Evolutionary conservation across 37 sponge, comb jelly and placozoan species (phyloP), one percentile per base, ranked within the genome.

Genomic region (Dysidea cf. avara): DNA sequence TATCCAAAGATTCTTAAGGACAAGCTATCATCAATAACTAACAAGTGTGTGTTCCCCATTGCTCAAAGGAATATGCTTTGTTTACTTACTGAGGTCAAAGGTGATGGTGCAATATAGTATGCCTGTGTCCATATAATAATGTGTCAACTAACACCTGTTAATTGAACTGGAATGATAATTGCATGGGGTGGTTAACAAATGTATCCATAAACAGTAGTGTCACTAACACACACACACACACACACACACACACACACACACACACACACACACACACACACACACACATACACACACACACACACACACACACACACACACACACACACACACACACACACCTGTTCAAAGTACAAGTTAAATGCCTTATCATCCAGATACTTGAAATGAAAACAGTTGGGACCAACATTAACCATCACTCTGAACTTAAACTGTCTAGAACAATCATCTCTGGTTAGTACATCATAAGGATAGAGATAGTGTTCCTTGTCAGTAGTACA

Each of bases 281-380:
- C 68, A 67, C 48, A 1, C 18, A 2, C 14, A 67, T 35, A 38
- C 39, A 36, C 21, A 48, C 46, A 33, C n/a, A 1, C 14, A 2
- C 24, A 2, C 4, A 33, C 12, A 6, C 53, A 49, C 28, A 7
- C 12, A n/a, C n/a, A n/a, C n/a, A n/a, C n/a, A n/a, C n/a, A n/a
- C n/a, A n/a, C n/a, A n/a, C n/a, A n/a, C n/a, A n/a, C n/a, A n/a
- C n/a, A n/a, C n/a, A n/a, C n/a, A n/a, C 20, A 1, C 3, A 88
- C 89, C 75, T 88, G 89, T 20, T 72, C 28, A 24, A 71, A 83
- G 49, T 83, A 83, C 69, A 56, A 82, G 20, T 68, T 29, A 7
- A 54, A 28, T 3, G 78, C 74, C 12, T 46, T 38, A 50, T 31
- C 49, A 53, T 56, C 61, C 55, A 82, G 62, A 32, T 29, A 59